Conservation (phyloP, 2,888 invertebrate genomes). For the Epinotia demarniana region DNA sequence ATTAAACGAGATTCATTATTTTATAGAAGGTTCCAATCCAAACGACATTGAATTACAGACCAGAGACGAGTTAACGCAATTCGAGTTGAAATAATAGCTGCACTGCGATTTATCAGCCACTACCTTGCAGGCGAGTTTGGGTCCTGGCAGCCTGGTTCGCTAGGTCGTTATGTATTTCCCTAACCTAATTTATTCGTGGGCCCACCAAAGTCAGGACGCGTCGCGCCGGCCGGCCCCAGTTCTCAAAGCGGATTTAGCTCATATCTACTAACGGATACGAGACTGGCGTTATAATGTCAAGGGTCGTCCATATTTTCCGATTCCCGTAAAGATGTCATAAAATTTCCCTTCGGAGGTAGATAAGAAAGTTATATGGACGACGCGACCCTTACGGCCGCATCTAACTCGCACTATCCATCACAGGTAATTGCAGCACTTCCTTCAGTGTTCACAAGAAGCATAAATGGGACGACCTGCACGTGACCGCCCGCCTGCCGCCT, state of each 20-base stretch:
- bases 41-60: conserved; percentile 11
- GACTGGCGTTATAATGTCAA: conserved; percentile 67
- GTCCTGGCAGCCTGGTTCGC: conserved; percentile 3
- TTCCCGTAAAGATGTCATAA: conserved; percentile 79
- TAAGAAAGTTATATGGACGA: conserved; percentile 77
- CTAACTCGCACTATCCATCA: conserved; percentile 78
- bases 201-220: conserved; percentile 11
- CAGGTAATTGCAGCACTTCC: conserved; percentile 77
- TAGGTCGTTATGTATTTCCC: conserved; percentile 17
- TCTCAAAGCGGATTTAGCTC: conserved; percentile 37
- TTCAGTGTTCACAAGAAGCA: conserved; percentile 76
- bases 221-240: conserved; percentile 14
- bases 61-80: conserved; percentile 11
- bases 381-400: conserved; percentile 71
- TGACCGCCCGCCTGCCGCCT: conserved; percentile 69
- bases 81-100: conserved; percentile 1
- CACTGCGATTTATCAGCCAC: conserved; percentile 21
- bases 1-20: conserved; percentile 10
- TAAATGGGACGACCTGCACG: conserved; percentile 75
- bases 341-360: conserved; percentile 74
- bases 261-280: conserved; percentile 51
- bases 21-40: background rate
- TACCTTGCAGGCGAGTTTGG: background rate
- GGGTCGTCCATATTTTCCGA: conserved; percentile 77
- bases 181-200: conserved; percentile 25